phyloP scores from a whole-genome alignment of 2,113 vertebrate species.

The western clawed frog (Xenopus tropicalis) region UCB_Xtro_10.0 CM004443.2:50060001-50060500 shows the following conservation, averaged over 20 bases:
- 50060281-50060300: conserved; percentile 43
- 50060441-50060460: not conserved
- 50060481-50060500: too few species aligned
- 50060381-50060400: conserved; percentile 15
- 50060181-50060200: not conserved
- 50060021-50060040: too few species aligned
- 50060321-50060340: conserved; percentile 33
- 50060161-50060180: not conserved
- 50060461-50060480: too few species aligned
- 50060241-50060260: conserved; percentile 25
- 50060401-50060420: not conserved
- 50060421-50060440: not conserved
- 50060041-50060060: too few species aligned
- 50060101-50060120: too few species aligned
- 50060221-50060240: conserved; percentile 16
- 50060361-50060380: conserved; percentile 33
- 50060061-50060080: too few species aligned
- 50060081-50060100: too few species aligned
- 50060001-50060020: too few species aligned
- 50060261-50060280: conserved; percentile 35
- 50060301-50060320: conserved; percentile 21
- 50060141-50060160: too few species aligned
- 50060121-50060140: too few species aligned
- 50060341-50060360: conserved; percentile 16
- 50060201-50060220: not conserved